A percentile compares a stretch with the other conserved stretches of the same genome.
These are phyloP conservation scores for Cottus gobio DNA, from an alignment of 2,113 vertebrate genomes.

Conservation along the genomic window DNA sequence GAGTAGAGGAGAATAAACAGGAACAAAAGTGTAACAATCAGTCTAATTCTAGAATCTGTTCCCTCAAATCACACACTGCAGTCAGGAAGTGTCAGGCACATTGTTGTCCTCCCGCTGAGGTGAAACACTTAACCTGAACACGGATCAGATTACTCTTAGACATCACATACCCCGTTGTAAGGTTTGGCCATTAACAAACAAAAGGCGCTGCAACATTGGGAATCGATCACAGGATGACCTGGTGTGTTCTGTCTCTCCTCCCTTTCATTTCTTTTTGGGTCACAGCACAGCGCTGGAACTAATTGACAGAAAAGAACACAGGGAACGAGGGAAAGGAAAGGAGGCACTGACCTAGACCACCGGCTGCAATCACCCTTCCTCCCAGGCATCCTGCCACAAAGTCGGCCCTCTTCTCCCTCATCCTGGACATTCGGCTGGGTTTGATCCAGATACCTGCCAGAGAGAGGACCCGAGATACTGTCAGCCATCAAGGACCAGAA, in stretches of 20 bases:
- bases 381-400: conserved; percentile 93
- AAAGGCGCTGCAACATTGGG: neutral
- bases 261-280: neutral
- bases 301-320: neutral
- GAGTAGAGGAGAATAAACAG: too few species aligned
- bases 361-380: conserved; percentile 89
- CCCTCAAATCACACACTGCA: neutral
- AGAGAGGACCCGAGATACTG: conserved; percentile 10
- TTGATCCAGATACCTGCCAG: conserved; percentile 91
- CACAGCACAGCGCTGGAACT: neutral
- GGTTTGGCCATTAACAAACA: neutral
- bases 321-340: neutral
- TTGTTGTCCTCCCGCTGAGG: neutral
- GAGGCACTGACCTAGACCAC: conserved; percentile 90
- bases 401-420: conserved; percentile 97
- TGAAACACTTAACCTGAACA: neutral
- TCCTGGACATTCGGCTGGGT: conserved; percentile 87
- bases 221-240: neutral
- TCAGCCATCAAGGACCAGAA: conserved; percentile 15
- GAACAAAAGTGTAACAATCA: neutral
- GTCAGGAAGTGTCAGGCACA: neutral
- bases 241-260: neutral
- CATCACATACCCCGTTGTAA: neutral
- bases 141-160: neutral
- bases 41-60: neutral